Evolutionary conservation across 2,888 invertebrate genomes (phyloP).

Genomic region (Macropis europaea): DNA sequence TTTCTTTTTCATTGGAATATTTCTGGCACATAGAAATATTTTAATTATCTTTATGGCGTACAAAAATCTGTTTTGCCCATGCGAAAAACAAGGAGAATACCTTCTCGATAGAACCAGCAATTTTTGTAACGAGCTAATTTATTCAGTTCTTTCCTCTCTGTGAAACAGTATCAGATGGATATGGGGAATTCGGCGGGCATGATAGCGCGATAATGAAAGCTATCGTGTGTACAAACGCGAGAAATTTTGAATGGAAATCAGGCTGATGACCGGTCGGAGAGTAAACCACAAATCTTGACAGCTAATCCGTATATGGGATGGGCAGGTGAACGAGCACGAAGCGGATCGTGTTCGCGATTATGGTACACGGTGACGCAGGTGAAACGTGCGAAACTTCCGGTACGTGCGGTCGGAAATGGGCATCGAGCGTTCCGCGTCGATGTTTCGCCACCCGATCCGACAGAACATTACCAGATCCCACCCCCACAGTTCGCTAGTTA

Average conservation of each 20-base stretch:
- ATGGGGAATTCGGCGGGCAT: too few relatives aligned
- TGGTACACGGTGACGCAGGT: constrained; percentile 35
- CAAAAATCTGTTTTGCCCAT: too few relatives aligned
- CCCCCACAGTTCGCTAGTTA: constrained; percentile 7
- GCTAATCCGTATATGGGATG: constrained; percentile 28
- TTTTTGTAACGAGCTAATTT: too few relatives aligned
- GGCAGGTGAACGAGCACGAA: neutral
- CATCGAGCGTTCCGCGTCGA: constrained; percentile 43
- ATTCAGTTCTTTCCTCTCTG: too few relatives aligned
- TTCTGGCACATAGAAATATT: too few relatives aligned
- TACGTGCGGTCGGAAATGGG: constrained; percentile 52
- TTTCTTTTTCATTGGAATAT: too few relatives aligned
- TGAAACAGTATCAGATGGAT: too few relatives aligned
- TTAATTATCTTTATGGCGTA: too few relatives aligned
- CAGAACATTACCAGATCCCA: constrained; percentile 21
- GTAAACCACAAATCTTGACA: constrained; percentile 44
- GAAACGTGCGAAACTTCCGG: constrained; percentile 56
- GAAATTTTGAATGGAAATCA: constrained; percentile 31
- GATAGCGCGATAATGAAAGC: too few relatives aligned
- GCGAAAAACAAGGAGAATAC: too few relatives aligned
- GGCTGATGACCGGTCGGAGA: constrained; percentile 13
- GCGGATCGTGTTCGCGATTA: constrained; percentile 48
- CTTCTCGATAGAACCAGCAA: too few relatives aligned
- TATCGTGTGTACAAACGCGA: too few relatives aligned
- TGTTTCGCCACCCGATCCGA: constrained; percentile 19